Evolutionary conservation across 2,888 invertebrate species (phyloP).

Genomic region (Campoplex nolae): DNA sequence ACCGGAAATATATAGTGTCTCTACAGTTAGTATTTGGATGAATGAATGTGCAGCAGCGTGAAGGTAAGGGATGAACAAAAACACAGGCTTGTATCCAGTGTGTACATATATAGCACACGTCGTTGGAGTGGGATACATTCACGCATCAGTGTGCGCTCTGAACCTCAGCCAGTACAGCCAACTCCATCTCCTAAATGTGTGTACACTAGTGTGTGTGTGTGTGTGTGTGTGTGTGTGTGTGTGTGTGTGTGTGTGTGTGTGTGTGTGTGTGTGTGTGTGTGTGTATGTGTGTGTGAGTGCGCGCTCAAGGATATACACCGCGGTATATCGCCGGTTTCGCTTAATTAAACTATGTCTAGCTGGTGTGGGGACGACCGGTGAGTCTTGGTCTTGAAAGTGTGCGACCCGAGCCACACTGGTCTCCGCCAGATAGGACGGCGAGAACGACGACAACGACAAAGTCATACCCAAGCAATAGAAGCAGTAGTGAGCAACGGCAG

Average conservation of each 20-base stretch:
- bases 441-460: constrained; percentile 70
- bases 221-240: not conserved
- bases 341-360: constrained; percentile 81
- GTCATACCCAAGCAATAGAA: constrained; percentile 62
- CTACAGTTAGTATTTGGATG: constrained; percentile 60
- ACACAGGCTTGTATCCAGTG: constrained; percentile 28
- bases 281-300: not conserved
- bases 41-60: constrained; percentile 57
- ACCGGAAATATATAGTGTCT: constrained; percentile 26
- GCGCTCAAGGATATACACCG: constrained; percentile 21
- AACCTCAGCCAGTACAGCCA: constrained; percentile 24
- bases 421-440: constrained; percentile 58
- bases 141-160: constrained; percentile 41
- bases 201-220: not conserved
- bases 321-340: constrained; percentile 77
- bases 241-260: not conserved
- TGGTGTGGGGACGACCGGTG: constrained; percentile 69
- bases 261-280: not conserved
- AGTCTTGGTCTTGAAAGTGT: constrained; percentile 73
- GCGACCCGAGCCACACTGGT: constrained; percentile 45
- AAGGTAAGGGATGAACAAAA: constrained; percentile 55
- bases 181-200: constrained; percentile 10
- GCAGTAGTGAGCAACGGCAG: constrained; percentile 33
- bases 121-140: constrained; percentile 18
- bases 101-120: constrained; percentile 22